These are phyloP conservation scores for Amiota mariae DNA, from an alignment of 2,888 invertebrate species.

Conservation along the genomic window DNA sequence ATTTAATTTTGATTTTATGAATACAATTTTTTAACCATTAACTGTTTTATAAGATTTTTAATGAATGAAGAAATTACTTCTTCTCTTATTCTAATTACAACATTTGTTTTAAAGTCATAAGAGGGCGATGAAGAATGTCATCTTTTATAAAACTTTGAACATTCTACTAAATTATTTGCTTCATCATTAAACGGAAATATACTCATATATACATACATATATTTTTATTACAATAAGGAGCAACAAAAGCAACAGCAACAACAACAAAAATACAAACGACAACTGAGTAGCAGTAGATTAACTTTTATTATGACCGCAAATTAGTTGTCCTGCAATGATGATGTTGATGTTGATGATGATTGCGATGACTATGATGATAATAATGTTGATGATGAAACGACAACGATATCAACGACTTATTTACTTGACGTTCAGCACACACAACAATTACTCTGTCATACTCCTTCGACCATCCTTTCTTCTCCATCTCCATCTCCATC, in stretches of 20 bases:
- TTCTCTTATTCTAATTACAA: too few species aligned
- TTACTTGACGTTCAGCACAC: constrained; percentile 46
- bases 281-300: constrained; percentile 61
- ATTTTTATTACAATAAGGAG: neutral
- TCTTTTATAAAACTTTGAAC: too few species aligned
- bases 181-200: too few species aligned
- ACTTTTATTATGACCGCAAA: constrained; percentile 71
- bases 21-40: too few species aligned
- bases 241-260: constrained; percentile 13
- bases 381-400: constrained; percentile 36
- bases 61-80: too few species aligned
- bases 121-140: too few species aligned
- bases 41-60: too few species aligned
- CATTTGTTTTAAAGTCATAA: too few species aligned
- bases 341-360: constrained; percentile 57
- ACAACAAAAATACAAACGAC: constrained; percentile 21
- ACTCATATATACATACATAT: neutral
- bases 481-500: neutral
- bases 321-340: constrained; percentile 70
- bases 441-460: constrained; percentile 10
- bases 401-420: constrained; percentile 50
- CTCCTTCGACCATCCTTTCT: neutral
- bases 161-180: too few species aligned
- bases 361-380: constrained; percentile 64
- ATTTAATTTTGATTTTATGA: too few species aligned